These are phyloP conservation scores for Lepidocyrtoides sp. DNA, from an alignment of 2,888 invertebrate genomes.

Conservation along the genomic window DNA sequence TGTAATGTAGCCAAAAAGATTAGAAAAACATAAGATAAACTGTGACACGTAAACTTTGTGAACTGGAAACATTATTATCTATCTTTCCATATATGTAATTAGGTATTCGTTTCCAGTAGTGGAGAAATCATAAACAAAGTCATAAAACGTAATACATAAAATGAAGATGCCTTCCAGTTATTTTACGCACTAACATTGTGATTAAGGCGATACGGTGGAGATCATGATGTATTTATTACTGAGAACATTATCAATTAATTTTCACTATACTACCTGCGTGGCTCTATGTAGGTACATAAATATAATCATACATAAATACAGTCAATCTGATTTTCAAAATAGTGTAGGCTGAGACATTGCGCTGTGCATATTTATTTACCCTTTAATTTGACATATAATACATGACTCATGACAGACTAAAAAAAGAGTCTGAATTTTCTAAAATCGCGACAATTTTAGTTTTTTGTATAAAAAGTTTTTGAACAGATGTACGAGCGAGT, in stretches of 20 bases:
- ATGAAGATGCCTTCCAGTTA: conserved; percentile 30
- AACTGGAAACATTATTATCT: neutral
- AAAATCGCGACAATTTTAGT: too few relatives aligned
- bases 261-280: too few relatives aligned
- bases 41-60: neutral
- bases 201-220: conserved; percentile 8
- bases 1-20: neutral
- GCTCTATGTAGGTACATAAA: neutral
- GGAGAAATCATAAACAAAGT: neutral
- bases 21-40: neutral
- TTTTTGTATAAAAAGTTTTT: too few relatives aligned
- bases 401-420: too few relatives aligned
- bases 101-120: neutral
- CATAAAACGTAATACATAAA: neutral
- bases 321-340: too few relatives aligned
- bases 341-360: too few relatives aligned
- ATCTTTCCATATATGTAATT: neutral
- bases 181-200: conserved; percentile 40
- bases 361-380: too few relatives aligned
- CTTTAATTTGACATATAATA: too few relatives aligned
- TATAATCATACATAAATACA: neutral
- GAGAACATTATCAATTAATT: neutral
- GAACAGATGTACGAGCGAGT: too few relatives aligned
- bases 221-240: neutral
- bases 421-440: too few relatives aligned